Conservation (phyloP, 2,113 vertebrate genomes). For the Nibea albiflora region DNA sequence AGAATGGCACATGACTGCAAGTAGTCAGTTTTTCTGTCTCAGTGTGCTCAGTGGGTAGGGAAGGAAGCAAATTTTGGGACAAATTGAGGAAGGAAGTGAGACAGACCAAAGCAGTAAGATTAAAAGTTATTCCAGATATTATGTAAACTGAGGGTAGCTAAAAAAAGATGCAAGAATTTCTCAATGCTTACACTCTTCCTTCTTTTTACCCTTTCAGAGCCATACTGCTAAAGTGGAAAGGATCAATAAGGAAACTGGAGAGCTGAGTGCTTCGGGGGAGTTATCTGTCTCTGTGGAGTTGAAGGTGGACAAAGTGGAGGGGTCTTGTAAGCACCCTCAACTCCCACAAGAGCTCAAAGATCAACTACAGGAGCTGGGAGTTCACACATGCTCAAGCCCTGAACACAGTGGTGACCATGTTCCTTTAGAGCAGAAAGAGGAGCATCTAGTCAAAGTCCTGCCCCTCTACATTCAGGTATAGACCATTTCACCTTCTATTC, state of each 20-base stretch:
- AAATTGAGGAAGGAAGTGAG: conserved; percentile 1
- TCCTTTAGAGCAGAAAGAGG: conserved; percentile 52
- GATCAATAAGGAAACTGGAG: conserved; percentile 82
- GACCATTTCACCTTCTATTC: neutral
- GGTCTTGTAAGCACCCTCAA: conserved; percentile 37
- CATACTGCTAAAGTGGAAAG: conserved; percentile 67
- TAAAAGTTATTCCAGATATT: neutral
- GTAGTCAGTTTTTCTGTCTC: conserved; percentile 1
- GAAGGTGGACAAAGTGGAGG: conserved; percentile 55
- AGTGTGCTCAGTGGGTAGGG: neutral
- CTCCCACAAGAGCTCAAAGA: conserved; percentile 66
- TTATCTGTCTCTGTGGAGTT: conserved; percentile 65
- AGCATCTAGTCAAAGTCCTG: conserved; percentile 67
- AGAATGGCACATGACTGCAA: conserved; percentile 41
- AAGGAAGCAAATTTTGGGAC: neutral
- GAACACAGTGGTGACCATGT: conserved; percentile 26
- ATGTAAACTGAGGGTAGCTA: neutral
- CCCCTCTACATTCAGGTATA: conserved; percentile 82
- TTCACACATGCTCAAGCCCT: conserved; percentile 12
- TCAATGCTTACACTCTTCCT: neutral
- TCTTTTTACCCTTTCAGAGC: conserved; percentile 38
- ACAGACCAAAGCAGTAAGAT: conserved; percentile 6
- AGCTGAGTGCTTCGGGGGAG: conserved; percentile 81
- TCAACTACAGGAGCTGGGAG: conserved; percentile 69
- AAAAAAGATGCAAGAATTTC: conserved; percentile 6